Conservation (phyloP, 1,140 invertebrate species). For the Zophobas atratus region DNA sequence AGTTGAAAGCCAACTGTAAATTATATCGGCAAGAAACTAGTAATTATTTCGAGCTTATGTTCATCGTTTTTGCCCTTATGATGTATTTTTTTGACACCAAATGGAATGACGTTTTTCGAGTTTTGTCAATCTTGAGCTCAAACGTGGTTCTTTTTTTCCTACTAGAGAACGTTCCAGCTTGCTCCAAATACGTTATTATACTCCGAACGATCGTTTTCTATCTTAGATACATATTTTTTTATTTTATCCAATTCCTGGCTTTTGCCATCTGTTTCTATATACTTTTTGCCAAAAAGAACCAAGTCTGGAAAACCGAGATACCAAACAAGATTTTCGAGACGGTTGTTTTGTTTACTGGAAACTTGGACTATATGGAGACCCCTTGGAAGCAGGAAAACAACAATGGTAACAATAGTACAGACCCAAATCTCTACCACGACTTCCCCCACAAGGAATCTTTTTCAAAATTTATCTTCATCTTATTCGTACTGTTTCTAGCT, state of each 20-base stretch:
- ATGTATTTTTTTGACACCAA: conserved; percentile 26
- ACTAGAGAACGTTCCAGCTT: conserved; percentile 55
- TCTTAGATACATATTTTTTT: conserved; percentile 55
- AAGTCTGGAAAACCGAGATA: conserved; percentile 17
- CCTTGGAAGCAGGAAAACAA: neutral
- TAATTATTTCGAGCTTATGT: too few species aligned
- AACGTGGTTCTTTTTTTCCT: conserved; percentile 50
- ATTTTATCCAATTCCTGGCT: conserved; percentile 57
- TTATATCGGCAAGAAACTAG: too few species aligned
- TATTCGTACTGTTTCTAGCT: conserved; percentile 58
- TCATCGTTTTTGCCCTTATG: neutral
- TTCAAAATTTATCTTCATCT: conserved; percentile 51
- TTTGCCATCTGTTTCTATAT: conserved; percentile 59
- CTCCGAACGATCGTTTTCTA: conserved; percentile 56
- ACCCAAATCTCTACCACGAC: conserved; percentile 36
- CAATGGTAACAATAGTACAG: conserved; percentile 36
- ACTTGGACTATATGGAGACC: conserved; percentile 43
- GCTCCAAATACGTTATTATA: conserved; percentile 58
- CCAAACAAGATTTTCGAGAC: conserved; percentile 53
- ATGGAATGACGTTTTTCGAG: conserved; percentile 35
- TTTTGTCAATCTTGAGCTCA: conserved; percentile 50
- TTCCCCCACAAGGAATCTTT: conserved; percentile 25
- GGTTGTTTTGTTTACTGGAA: conserved; percentile 55
- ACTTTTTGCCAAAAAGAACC: conserved; percentile 36
- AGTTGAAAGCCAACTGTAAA: too few species aligned